Conservation (phyloP, 2,797 vertebrate species). For the Potorous gilbertii region DNA sequence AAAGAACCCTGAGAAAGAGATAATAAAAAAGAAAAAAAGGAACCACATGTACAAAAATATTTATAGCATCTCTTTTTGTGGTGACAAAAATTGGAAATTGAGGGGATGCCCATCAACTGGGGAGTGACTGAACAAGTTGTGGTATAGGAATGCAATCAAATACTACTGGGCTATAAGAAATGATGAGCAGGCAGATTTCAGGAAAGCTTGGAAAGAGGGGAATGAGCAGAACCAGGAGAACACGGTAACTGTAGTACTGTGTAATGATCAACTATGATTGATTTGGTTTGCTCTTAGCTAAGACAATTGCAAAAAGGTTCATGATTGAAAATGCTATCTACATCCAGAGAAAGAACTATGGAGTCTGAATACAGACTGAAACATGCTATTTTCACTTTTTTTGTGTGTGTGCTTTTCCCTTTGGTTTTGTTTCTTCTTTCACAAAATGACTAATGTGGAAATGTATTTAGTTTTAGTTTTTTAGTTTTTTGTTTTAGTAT, state of each 20-base stretch:
- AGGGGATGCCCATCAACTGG: background rate
- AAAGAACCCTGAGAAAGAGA: background rate
- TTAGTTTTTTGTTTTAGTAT: background rate
- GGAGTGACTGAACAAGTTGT: background rate
- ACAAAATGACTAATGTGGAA: background rate
- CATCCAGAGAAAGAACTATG: background rate
- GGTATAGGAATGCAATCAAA: background rate
- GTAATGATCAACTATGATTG: background rate
- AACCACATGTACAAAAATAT: background rate
- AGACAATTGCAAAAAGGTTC: background rate
- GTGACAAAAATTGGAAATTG: background rate
- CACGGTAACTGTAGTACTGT: too few relatives aligned
- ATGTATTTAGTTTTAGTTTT: too few relatives aligned
- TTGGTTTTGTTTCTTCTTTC: background rate
- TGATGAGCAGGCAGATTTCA: background rate
- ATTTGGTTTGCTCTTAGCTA: background rate
- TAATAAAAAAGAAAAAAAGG: background rate
- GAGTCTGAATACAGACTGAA: background rate
- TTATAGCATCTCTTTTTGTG: background rate
- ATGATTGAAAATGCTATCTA: background rate
- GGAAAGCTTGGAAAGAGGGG: background rate
- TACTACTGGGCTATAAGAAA: background rate
- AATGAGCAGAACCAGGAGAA: background rate
- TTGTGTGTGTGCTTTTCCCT: background rate
- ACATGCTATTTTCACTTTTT: background rate